phyloP scores from a whole-genome alignment of 2,113 vertebrate species.

The Brienomyrus brachyistius region DNA sequence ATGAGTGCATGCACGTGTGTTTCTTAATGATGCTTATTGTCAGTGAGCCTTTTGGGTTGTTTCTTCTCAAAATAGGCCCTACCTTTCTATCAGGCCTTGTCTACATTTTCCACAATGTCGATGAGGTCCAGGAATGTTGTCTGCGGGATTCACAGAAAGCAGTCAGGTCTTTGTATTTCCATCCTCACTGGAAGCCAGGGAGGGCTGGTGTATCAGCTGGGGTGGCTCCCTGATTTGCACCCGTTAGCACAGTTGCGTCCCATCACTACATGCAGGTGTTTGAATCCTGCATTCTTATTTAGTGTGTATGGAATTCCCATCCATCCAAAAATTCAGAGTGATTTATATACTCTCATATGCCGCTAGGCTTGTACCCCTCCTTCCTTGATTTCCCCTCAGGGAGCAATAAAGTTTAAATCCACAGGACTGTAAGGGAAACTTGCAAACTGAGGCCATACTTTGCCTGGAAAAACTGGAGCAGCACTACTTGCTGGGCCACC shows the following conservation, averaged over 20 bases:
- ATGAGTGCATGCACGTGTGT: not conserved
- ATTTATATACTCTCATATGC: not conserved
- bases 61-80: not conserved
- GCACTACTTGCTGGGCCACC: not conserved
- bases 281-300: not conserved
- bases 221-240: not conserved
- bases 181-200: not conserved
- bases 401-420: not conserved
- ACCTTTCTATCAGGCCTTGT: conserved; percentile 68
- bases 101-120: conserved; percentile 60
- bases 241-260: not conserved
- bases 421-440: not conserved
- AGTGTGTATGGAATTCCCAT: not conserved
- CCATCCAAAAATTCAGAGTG: not conserved
- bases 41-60: not conserved
- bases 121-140: conserved; percentile 63
- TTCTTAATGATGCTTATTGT: not conserved
- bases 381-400: not conserved
- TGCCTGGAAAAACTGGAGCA: not conserved
- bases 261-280: not conserved
- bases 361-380: not conserved
- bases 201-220: not conserved
- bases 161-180: not conserved
- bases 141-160: conserved; percentile 41
- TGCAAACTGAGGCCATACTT: not conserved